Base-by-base conservation (phyloP, 2,888 invertebrate species). In the Caenorhabditis sp. region DNA sequence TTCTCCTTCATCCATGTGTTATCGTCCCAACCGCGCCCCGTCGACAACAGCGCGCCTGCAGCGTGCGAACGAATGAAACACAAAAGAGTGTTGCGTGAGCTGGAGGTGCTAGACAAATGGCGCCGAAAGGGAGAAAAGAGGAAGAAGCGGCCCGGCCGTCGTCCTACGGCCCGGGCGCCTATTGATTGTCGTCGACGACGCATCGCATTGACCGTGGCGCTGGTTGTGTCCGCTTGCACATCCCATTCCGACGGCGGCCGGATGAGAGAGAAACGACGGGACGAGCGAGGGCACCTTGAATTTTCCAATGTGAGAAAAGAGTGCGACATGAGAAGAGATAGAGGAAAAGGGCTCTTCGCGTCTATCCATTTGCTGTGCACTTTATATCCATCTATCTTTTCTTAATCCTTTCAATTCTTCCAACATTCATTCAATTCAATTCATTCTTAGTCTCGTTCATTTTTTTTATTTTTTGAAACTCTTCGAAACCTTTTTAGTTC, bases 121-220 rank as follows among this genome's bases (percentile, higher is more conserved):
- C 71, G 71, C 71, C 70, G 50, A 26, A 61, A 53, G 58, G 61
- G 50, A 47, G 35, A 58, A 47, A 51, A 62, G 44, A 32, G 32
- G 71, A 62, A n/a, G n/a, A n/a, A n/a, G n/a, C n/a, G n/a, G n/a
- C n/a, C n/a, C n/a, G n/a, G n/a, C n/a, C n/a, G 62, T 53, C 62
- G 55, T 44, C 15, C 72, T 32, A 26, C 65, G 44, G 56, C 56
- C 64, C 9, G 6, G 40, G 50, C 76, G 32, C 53, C 76, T 76
- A 76, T 76, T 76, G 76, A 76, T 76, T 60, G 74, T 61, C 61
- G 64, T 6, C 50, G 35, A 9, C 64, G 35, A 22, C 28, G 71
- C 61, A 61, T 62, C 71, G n/a, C n/a, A n/a, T n/a, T n/a, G n/a
- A 61, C 44, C 64, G 44, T 62, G 72, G 47, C 56, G 55, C 47